A percentile compares a stretch with the other conserved stretches of the same genome.
Conservation (phyloP, 2,888 invertebrate species). For the Andrena camellia region DNA sequence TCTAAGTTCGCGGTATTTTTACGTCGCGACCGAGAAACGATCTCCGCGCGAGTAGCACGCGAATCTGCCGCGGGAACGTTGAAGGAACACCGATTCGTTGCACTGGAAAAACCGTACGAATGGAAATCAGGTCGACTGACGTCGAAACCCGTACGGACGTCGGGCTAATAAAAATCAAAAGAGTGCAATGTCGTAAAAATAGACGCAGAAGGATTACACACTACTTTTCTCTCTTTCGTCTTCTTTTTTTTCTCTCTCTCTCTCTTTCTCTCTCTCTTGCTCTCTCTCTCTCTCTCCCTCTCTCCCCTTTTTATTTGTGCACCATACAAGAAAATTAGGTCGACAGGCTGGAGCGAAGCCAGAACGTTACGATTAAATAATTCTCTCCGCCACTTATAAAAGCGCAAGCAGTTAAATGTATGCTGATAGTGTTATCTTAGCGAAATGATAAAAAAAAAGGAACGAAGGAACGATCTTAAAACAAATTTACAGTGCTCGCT, state of each 20-base stretch:
- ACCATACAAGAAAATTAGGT: constrained; percentile 81
- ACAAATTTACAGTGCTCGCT: constrained; percentile 80
- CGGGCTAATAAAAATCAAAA: constrained; percentile 40
- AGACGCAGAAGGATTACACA: constrained; percentile 49
- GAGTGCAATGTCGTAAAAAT: constrained; percentile 56
- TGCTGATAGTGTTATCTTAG: constrained; percentile 84
- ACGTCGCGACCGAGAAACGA: constrained; percentile 21
- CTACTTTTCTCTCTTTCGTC: constrained; percentile 23
- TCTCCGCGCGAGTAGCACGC: background rate
- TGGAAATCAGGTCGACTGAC: constrained; percentile 24
- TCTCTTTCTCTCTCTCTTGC: constrained; percentile 17
- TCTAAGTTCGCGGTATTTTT: constrained; percentile 44
- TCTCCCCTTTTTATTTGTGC: constrained; percentile 53
- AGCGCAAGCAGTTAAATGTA: constrained; percentile 84
- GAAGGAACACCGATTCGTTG: background rate
- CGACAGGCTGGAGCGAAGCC: constrained; percentile 83
- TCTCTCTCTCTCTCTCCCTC: background rate
- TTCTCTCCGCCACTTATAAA: constrained; percentile 83
- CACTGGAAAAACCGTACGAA: constrained; percentile 5
- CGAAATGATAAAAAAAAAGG: constrained; percentile 80
- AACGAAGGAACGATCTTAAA: constrained; percentile 74
- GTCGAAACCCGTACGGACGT: constrained; percentile 16
- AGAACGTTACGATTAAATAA: constrained; percentile 84
- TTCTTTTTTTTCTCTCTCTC: background rate
- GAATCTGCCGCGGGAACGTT: constrained; percentile 10